Evolutionary conservation across 2,113 vertebrate species (phyloP).

Genomic region (Catharus minimus): DNA sequence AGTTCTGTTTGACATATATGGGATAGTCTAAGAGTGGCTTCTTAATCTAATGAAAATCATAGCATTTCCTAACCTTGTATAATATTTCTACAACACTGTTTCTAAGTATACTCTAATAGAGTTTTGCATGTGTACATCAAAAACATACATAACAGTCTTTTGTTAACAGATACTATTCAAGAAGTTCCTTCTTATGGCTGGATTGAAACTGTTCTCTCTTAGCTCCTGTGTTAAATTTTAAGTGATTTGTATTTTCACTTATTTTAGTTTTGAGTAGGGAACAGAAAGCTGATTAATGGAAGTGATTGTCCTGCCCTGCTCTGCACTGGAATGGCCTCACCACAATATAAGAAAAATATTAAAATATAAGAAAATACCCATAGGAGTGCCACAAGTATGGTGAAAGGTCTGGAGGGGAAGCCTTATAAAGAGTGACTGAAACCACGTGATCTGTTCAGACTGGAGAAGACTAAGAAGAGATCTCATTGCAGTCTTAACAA

Average conservation of each 20-base stretch:
- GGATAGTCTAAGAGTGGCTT: not conserved
- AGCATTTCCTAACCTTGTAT: not conserved
- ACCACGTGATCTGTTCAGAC: not conserved
- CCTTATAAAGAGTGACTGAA: not conserved
- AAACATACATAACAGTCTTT: not conserved
- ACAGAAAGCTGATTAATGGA: not conserved
- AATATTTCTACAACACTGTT: not conserved
- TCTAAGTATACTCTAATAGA: not conserved
- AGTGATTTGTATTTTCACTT: not conserved
- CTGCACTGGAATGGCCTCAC: not conserved
- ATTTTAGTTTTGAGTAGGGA: not conserved
- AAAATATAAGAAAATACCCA: not conserved
- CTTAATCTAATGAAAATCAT: not conserved
- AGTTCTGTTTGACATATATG: not conserved
- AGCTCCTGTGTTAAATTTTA: not conserved
- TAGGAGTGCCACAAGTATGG: not conserved
- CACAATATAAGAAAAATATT: not conserved
- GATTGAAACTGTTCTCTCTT: not conserved
- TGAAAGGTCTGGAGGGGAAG: not conserved
- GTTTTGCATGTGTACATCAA: not conserved
- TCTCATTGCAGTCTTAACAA: not conserved
- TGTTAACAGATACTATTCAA: not conserved
- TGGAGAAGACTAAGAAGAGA: not conserved
- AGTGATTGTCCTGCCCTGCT: not conserved
- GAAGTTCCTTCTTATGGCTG: not conserved